Base-by-base conservation (phyloP, 2,888 invertebrate species). In the Synanthedon andrenaeformis region DNA sequence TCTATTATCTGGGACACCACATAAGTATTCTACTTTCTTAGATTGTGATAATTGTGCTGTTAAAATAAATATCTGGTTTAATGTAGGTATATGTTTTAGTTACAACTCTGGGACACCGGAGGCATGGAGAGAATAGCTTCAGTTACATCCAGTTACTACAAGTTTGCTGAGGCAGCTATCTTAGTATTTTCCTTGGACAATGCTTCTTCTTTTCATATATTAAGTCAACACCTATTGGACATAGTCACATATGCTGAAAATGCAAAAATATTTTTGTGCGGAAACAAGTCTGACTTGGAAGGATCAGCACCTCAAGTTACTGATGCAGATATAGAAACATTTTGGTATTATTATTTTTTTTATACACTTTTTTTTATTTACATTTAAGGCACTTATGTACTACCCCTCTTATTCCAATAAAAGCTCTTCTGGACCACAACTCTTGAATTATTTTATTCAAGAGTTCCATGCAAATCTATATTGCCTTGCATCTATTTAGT, bases 101-200 rank as follows among this genome's bases (percentile, higher is more conserved):
- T 98, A 58, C 96, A 97, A 82, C 82, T 98, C 62, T 98, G 97
- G 97, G 98, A 98, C 74, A 98, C 98, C 42, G 97, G 97, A 62
- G 97, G 97, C 52, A 96, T 98, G 96, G 98, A 98, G 81, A 89
- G 97, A 65, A 96, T 97, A 59, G 97, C 97, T 51, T 96, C 96
- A 3, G 95, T 98, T 17, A 97, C 97, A 11, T 96, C 96, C 35
- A 96, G 96, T 72, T 98, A 98, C 76, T 98, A 97, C 77, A 97
- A 97, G 82, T 96, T 96, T 84, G 95, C 97, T 3, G 96, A 97
- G 76, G 97, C 96, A 57, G 97, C 97, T 55, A 92, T 98, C 65
- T 87, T 98, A 58, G 96, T 97, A 5, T 98, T 97, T 84, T 93
- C 96, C 42, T 84, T 96, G 60, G 96, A 96, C 72, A 96, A 96